These are phyloP conservation scores for Oxystoma pomonae DNA, from an alignment of 2,888 invertebrate species.

Conservation along the genomic window DNA sequence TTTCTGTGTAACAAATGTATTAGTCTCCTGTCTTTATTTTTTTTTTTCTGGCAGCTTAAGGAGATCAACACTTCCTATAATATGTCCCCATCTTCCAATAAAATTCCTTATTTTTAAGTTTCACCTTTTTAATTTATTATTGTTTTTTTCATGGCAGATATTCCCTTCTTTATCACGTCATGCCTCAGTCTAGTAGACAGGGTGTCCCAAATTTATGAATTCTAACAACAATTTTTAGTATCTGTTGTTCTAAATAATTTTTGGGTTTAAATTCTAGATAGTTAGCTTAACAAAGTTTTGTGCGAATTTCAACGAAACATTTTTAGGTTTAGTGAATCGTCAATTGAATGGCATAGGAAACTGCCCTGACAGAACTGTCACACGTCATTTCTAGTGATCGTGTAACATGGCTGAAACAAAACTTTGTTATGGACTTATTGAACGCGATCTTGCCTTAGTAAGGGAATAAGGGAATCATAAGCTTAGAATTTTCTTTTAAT, in stretches of 20 bases:
- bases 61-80: constrained; percentile 50
- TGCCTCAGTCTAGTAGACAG: constrained; percentile 27
- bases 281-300: too few species aligned
- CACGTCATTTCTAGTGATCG: too few species aligned
- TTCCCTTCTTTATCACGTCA: constrained; percentile 24
- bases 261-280: too few species aligned
- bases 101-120: constrained; percentile 16
- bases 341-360: too few species aligned
- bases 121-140: constrained; percentile 21
- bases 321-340: too few species aligned
- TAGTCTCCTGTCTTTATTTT: constrained; percentile 27
- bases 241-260: constrained; percentile 28
- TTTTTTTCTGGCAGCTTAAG: constrained; percentile 58
- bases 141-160: constrained; percentile 9
- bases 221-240: constrained; percentile 23
- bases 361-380: too few species aligned
- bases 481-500: too few species aligned
- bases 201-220: constrained; percentile 31
- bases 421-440: too few species aligned
- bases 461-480: too few species aligned
- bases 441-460: too few species aligned
- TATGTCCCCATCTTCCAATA: constrained; percentile 39
- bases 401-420: too few species aligned
- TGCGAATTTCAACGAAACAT: too few species aligned
- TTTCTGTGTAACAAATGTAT: neutral